Evolutionary conservation across 2,113 vertebrate genomes (phyloP).

Genomic region (Bubalus kerabau): DNA sequence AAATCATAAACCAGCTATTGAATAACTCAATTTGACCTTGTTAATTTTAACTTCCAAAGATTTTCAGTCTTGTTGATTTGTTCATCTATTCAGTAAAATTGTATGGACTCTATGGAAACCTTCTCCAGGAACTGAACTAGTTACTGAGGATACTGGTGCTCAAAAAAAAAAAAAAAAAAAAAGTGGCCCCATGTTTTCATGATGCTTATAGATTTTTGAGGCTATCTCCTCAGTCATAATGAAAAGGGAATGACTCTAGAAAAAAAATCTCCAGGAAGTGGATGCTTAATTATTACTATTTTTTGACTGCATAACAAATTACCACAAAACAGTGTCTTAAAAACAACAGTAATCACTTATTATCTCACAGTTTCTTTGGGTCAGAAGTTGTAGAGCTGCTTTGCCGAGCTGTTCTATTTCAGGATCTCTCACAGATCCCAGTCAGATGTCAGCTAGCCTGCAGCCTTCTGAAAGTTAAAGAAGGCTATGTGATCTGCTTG

Average conservation of each 20-base stretch:
- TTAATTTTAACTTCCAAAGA: neutral
- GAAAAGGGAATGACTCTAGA: neutral
- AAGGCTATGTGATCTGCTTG: neutral
- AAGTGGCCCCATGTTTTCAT: rapidly evolving
- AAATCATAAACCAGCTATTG: neutral
- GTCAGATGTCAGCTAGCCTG: neutral
- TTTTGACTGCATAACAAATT: neutral
- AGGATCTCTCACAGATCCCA: neutral
- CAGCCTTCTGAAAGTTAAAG: neutral
- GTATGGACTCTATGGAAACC: neutral
- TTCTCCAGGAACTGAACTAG: neutral
- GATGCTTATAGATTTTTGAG: neutral
- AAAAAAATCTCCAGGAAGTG: neutral
- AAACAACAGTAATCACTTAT: neutral
- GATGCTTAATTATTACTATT: neutral
- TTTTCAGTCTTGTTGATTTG: neutral
- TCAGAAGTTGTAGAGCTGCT: neutral
- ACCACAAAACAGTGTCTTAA: neutral
- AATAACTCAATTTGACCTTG: neutral
- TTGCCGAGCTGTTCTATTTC: neutral
- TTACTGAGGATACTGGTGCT: neutral
- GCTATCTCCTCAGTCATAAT: neutral
- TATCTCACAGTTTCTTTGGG: neutral
- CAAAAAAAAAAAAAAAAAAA: no score
- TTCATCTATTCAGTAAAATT: neutral